Base-by-base conservation (phyloP, 2,113 vertebrate species). In the Takifugu bimaculatus region DNA sequence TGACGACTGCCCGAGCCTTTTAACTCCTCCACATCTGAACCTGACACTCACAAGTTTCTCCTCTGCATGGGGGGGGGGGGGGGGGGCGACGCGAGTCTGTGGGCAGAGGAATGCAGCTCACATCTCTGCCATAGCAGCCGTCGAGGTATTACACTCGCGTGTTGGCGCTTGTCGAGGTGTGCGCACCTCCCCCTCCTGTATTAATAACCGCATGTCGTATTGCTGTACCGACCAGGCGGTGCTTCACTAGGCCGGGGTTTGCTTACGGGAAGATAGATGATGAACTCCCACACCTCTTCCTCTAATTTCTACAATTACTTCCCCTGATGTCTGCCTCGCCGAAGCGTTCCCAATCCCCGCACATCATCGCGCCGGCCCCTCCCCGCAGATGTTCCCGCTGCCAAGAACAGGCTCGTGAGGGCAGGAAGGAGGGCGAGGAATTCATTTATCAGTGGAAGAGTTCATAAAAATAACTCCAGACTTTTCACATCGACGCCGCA, bases 61-160 rank as follows among this genome's bases (percentile, higher is more conserved):
- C 55, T 65, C 63, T 76, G 59, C 59, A 57, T 65, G 42, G 44
- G 68, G 35, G 35, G 69, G 45, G 14, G 42, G 42, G 42, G 44
- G 68, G 35, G 12, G 15, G 4, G 45, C 73, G 52, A 66, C 68
- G 39, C 54, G 70, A 63, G 81, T 87, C 10, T 80, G 82, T 87
- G 84, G 87, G 87, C 82, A 88, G 79, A 89, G 88, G 88, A 91
- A 91, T 91, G 88, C 85, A 72, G 66, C 78, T 74, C 75, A 81
- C 86, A 89, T 91, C 90, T 85, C 84, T 88, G 87, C 90, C 90
- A 91, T 91, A 89, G 88, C 88, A 91, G 90, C 78, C 85, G 77
- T 60, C 65, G 74, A 91, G 87, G 90, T 91, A 90, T 91, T 91
- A 86, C 70, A 65, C 79, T 84, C 77, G 73, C 91, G 58, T 91